Evolutionary conservation across 2,888 invertebrate species (phyloP).

Genomic region (Patella depressa): DNA sequence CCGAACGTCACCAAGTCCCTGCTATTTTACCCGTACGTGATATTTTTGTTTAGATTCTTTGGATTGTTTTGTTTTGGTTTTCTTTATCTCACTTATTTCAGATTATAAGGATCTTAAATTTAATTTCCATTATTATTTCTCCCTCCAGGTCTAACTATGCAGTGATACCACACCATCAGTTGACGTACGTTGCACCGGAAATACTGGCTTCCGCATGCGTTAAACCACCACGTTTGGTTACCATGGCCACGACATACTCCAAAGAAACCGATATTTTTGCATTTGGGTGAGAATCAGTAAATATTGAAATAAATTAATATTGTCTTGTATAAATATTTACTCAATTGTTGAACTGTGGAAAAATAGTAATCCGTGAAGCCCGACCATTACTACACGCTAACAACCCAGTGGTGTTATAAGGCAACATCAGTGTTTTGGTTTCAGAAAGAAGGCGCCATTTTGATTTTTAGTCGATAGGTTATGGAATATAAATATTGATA

Average conservation of each 20-base stretch:
- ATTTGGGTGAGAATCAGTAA: conserved; percentile 82
- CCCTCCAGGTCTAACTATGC: conserved; percentile 58
- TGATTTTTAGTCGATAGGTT: too few relatives aligned
- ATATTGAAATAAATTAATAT: not conserved
- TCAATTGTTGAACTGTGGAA: not conserved
- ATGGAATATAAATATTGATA: too few relatives aligned
- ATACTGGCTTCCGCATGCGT: conserved; percentile 84
- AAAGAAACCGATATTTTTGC: conserved; percentile 94
- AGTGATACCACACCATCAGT: conserved; percentile 66
- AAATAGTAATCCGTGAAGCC: not conserved
- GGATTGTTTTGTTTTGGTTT: too few relatives aligned
- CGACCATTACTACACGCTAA: not conserved
- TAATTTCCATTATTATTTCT: too few relatives aligned
- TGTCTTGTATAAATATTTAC: not conserved
- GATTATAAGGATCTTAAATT: too few relatives aligned
- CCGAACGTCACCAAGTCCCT: too few relatives aligned
- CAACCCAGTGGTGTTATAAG: not conserved
- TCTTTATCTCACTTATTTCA: too few relatives aligned
- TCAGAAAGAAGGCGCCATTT: too few relatives aligned
- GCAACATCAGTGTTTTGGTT: too few relatives aligned
- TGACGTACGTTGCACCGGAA: conserved; percentile 91
- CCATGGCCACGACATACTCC: conserved; percentile 90
- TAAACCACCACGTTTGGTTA: conserved; percentile 69
- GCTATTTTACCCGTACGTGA: too few relatives aligned
- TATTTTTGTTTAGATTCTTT: too few relatives aligned